Evolutionary conservation across 2,888 invertebrate species (phyloP).

Genomic region (Scaptomyza parva): DNA sequence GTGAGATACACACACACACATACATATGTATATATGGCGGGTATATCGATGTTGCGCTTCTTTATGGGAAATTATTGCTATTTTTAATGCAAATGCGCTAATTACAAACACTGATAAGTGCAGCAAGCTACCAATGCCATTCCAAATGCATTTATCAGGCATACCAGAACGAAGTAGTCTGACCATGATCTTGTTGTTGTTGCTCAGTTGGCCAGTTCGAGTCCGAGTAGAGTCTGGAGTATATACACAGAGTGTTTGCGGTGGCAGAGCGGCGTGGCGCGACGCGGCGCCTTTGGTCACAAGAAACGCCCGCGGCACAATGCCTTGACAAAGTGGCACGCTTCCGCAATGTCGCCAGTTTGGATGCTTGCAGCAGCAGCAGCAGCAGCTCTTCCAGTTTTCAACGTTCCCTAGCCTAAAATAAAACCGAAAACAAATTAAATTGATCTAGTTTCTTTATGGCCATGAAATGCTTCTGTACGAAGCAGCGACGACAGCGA

Average conservation of each 20-base stretch:
- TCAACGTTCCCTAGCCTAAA: slow-evolving; percentile 22
- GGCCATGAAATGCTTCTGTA: slow-evolving; percentile 77
- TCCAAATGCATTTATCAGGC: slow-evolving; percentile 66
- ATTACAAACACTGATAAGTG: slow-evolving; percentile 80
- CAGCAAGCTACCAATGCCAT: slow-evolving; percentile 37
- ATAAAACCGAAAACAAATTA: slow-evolving; percentile 70
- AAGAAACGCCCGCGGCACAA: slow-evolving; percentile 73
- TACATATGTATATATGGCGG: background rate
- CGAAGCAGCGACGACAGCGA: slow-evolving; percentile 54
- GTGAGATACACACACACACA: slow-evolving; percentile 27
- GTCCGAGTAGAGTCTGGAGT: slow-evolving; percentile 13
- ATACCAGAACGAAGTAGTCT: slow-evolving; percentile 49
- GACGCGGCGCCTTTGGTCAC: slow-evolving; percentile 71
- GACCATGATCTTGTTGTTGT: slow-evolving; percentile 7
- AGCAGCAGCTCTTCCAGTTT: background rate
- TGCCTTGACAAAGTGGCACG: slow-evolving; percentile 77
- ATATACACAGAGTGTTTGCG: no score
- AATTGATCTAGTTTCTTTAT: slow-evolving; percentile 80
- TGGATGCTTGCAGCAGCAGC: slow-evolving; percentile 15
- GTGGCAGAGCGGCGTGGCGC: no score
- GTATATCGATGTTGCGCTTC: slow-evolving; percentile 61
- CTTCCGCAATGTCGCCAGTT: slow-evolving; percentile 77
- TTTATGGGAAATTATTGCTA: slow-evolving; percentile 80
- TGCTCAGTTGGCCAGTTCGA: slow-evolving; percentile 14
- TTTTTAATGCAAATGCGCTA: slow-evolving; percentile 81